These are phyloP conservation scores for Melanchra persicariae DNA, from an alignment of 2,888 invertebrate species.

Conservation along the genomic window DNA sequence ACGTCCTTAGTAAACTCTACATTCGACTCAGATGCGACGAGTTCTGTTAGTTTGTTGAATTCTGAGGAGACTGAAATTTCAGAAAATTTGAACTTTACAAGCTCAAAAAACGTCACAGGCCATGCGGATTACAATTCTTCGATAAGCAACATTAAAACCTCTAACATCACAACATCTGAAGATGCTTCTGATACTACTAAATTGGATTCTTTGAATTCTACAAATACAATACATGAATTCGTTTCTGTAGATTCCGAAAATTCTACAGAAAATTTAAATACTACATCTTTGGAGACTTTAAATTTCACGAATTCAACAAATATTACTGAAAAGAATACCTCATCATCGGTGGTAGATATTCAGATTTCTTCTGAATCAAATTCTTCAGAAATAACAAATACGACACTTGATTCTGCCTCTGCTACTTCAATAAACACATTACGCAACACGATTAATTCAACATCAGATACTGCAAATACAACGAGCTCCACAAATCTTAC, in stretches of 20 bases:
- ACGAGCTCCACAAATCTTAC: constrained; percentile 14
- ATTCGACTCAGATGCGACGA: constrained; percentile 23
- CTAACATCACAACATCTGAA: constrained; percentile 26
- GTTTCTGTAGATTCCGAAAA: constrained; percentile 26
- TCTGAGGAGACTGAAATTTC: constrained; percentile 29
- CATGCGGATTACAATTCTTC: constrained; percentile 19
- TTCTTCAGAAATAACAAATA: constrained; percentile 28
- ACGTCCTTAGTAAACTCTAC: constrained; percentile 29
- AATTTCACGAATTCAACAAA: constrained; percentile 26
- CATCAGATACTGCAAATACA: constrained; percentile 31
- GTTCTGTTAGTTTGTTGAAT: constrained; percentile 16
- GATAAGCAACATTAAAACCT: neutral
- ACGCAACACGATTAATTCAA: constrained; percentile 3
- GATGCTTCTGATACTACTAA: constrained; percentile 13
- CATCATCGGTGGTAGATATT: neutral
- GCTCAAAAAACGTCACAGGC: constrained; percentile 24
- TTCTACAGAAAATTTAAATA: constrained; percentile 23
- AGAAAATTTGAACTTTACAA: constrained; percentile 32
- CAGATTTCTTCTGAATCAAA: constrained; percentile 18
- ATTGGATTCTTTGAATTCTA: constrained; percentile 17
- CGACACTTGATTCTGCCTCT: constrained; percentile 4
- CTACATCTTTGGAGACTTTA: constrained; percentile 17
- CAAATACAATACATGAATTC: constrained; percentile 10
- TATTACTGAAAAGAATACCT: constrained; percentile 1
- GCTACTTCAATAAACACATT: constrained; percentile 16